Conservation (phyloP, 2,113 vertebrate genomes). For the Empidonax traillii region DNA sequence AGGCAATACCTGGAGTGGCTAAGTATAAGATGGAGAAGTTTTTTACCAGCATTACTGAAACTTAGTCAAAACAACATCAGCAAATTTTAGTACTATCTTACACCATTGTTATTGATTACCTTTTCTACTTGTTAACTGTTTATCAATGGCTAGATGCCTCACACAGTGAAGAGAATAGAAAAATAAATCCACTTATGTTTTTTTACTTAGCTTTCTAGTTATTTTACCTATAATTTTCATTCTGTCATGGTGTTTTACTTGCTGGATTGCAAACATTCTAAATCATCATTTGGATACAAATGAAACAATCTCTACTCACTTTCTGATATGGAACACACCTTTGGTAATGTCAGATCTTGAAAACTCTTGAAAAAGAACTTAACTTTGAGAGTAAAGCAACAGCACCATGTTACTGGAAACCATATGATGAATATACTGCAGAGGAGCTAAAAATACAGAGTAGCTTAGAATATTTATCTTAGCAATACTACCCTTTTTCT, state of each 20-base stretch:
- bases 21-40: neutral
- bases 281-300: neutral
- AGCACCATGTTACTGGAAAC: neutral
- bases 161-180: neutral
- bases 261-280: neutral
- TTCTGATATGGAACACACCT: neutral
- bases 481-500: conserved; percentile 22
- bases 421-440: neutral
- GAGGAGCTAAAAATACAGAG: neutral
- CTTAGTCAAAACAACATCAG: neutral
- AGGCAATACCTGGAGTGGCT: neutral
- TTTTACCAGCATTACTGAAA: neutral
- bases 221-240: neutral
- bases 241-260: neutral
- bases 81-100: neutral
- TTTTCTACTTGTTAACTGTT: neutral
- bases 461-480: conserved; percentile 11
- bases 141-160: neutral
- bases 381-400: neutral
- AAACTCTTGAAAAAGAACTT: neutral
- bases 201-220: neutral
- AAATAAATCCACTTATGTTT: neutral
- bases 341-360: neutral
- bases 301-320: neutral
- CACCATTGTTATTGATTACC: neutral